Evolutionary conservation across 2,113 vertebrate genomes (phyloP).

Genomic region (Eira barbara): DNA sequence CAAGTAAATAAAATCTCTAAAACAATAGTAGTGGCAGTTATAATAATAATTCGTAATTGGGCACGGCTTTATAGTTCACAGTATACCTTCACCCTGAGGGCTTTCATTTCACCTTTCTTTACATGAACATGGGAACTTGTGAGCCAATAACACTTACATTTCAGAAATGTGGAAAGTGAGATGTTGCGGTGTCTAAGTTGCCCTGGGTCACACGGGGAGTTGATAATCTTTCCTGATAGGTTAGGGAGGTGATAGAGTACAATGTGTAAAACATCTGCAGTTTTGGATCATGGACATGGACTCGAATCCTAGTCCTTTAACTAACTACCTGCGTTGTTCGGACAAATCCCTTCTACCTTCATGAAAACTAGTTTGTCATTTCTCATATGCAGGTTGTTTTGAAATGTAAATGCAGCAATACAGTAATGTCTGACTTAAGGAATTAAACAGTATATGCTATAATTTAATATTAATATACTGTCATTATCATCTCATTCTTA

Average conservation of each 20-base stretch:
- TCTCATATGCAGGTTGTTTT: neutral
- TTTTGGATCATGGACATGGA: neutral
- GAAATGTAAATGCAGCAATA: neutral
- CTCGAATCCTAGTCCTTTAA: neutral
- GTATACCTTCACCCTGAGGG: neutral
- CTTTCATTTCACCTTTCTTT: neutral
- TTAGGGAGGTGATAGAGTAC: neutral
- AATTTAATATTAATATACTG: neutral
- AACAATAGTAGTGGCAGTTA: neutral
- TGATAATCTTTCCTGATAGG: neutral
- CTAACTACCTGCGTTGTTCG: neutral
- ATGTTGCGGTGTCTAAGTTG: neutral
- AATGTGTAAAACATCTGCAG: neutral
- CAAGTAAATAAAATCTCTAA: neutral
- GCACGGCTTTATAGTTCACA: neutral
- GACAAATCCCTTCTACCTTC: neutral
- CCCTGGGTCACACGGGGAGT: neutral
- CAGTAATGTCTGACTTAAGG: neutral
- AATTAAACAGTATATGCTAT: neutral
- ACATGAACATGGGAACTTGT: neutral
- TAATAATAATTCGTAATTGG: constrained; percentile 9
- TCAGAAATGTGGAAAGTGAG: neutral
- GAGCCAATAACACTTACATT: neutral
- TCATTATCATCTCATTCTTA: neutral
- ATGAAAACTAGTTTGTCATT: constrained; percentile 21